phyloP scores from a whole-genome alignment of 2,113 vertebrate species.

The Tetrax tetrax region DNA sequence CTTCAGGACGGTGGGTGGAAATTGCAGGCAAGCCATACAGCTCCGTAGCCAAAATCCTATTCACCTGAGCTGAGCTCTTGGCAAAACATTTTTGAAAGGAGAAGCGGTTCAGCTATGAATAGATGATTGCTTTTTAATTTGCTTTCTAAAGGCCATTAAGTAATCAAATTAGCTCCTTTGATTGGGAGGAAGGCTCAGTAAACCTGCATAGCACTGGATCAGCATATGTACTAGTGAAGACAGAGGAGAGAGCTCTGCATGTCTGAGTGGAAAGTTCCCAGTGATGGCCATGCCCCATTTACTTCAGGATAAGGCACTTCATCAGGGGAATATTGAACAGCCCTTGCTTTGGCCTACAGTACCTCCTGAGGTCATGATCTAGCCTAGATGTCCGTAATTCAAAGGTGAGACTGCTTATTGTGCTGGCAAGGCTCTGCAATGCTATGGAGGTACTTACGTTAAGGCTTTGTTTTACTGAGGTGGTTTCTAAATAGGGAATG shows the following conservation, averaged over 20 bases:
- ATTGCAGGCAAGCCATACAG: not conserved
- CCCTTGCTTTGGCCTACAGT: not conserved
- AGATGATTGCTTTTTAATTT: constrained; percentile 3
- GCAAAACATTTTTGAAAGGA: not conserved
- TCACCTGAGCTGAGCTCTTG: not conserved
- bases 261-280: not conserved
- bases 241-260: not conserved
- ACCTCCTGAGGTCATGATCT: not conserved
- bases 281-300: not conserved
- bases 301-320: not conserved
- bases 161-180: not conserved
- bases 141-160: not conserved
- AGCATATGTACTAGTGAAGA: not conserved
- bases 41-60: not conserved
- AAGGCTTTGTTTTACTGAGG: not conserved
- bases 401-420: not conserved
- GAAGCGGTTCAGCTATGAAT: not conserved
- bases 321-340: not conserved
- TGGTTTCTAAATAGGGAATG: not conserved
- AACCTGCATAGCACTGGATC: not conserved
- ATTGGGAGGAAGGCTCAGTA: not conserved
- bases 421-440: accelerated
- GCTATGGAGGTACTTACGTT: not conserved
- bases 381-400: not conserved
- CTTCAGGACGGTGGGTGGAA: not conserved